Percentiles rank a stretch among this genome's conserved stretches.
Evolutionary conservation across 2,797 vertebrate species (phyloP).

Genomic region (Nyctibius grandis): DNA sequence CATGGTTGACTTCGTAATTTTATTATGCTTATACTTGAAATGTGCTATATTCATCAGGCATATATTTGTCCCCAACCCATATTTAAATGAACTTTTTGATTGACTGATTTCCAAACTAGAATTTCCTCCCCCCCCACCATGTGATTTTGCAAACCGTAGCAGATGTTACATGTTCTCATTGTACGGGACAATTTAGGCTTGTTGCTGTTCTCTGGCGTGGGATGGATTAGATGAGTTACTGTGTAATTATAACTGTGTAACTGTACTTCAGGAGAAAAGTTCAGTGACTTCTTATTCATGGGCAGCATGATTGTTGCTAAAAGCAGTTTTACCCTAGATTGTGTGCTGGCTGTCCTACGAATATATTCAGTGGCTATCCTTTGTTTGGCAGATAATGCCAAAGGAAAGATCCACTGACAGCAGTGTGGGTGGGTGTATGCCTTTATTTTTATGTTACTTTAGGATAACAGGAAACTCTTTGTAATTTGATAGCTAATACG

Average conservation of each 20-base stretch:
- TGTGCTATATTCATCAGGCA: background rate
- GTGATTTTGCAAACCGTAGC: background rate
- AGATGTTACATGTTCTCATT: background rate
- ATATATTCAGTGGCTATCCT: background rate
- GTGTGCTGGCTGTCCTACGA: background rate
- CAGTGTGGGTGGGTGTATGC: rapidly evolving
- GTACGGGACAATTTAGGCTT: background rate
- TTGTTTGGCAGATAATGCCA: background rate
- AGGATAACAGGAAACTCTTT: background rate
- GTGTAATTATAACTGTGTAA: background rate
- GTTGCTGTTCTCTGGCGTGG: background rate
- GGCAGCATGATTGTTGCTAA: background rate
- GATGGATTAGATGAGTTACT: background rate
- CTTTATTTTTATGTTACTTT: background rate
- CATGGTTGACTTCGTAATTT: background rate
- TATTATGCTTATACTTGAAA: background rate
- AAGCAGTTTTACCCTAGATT: background rate
- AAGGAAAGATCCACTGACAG: background rate
- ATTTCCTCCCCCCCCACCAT: rapidly evolving
- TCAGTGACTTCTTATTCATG: background rate
- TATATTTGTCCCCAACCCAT: background rate
- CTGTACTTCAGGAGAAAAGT: background rate
- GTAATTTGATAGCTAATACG: background rate
- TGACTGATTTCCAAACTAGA: background rate
- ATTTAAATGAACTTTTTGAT: background rate